These are phyloP conservation scores for Colletes latitarsis DNA, from an alignment of 1,140 invertebrate species.

Conservation along the genomic window DNA sequence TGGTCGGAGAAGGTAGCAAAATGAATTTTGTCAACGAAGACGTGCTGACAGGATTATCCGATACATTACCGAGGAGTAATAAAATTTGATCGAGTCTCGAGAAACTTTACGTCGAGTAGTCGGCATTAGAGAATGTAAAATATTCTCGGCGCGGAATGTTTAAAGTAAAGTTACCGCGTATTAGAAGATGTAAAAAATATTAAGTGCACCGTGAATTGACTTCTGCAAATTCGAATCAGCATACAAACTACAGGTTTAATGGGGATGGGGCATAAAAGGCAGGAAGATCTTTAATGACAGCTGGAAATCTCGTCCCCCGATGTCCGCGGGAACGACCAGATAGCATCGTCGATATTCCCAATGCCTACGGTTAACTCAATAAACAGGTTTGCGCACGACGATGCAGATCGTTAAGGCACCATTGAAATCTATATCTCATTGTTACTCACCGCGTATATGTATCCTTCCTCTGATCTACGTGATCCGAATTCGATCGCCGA, in stretches of 20 bases:
- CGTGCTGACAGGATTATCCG: no score
- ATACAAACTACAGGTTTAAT: constrained; percentile 21
- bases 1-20: no score
- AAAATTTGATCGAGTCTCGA: no score
- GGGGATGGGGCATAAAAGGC: constrained; percentile 13
- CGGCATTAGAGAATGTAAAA: no score
- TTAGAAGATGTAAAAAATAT: neutral
- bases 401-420: constrained; percentile 63
- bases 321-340: constrained; percentile 27
- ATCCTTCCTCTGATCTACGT: constrained; percentile 26
- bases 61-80: no score
- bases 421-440: constrained; percentile 67
- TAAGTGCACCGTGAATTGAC: neutral
- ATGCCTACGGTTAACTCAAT: constrained; percentile 61
- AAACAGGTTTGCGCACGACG: constrained; percentile 61
- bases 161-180: no score
- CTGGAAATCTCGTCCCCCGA: constrained; percentile 44
- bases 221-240: constrained; percentile 1
- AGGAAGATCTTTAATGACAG: constrained; percentile 42
- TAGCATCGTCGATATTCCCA: constrained; percentile 52
- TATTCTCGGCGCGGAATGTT: no score
- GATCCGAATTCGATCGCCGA: constrained; percentile 40
- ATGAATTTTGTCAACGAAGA: no score
- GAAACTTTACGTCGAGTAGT: no score
- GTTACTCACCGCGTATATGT: constrained; percentile 44